Base-by-base conservation (phyloP, 2,888 invertebrate genomes). In the Graphium colonna region DNA sequence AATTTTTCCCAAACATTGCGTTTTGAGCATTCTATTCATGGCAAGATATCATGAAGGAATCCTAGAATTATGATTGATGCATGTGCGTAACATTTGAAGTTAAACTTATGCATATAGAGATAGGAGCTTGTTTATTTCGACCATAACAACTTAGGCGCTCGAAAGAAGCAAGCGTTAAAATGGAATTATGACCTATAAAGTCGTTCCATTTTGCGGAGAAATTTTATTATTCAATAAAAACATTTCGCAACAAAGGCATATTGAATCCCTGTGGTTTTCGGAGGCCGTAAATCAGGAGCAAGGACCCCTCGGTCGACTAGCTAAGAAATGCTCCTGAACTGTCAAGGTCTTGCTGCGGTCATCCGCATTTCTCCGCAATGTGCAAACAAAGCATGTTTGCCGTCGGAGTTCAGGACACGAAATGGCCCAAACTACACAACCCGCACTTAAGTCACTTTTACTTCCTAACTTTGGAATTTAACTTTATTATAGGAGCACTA, bases 211-310 rank as follows among this genome's bases (percentile, higher is more conserved):
- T 85, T 81, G 80, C 73, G 75, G 73, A 79, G 82, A 82, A 78
- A 75, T 84, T 87, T 88, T 88, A 89, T 88, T 86, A 79, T 88
- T 82, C 86, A 87, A 88, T 88, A 89, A 89, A 88, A 82, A 68
- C 67, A 70, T 73, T 67, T 76, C 69, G 71, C 77, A 83, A 87
- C 87, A 89, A 87, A 87, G 85, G 85, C 79, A 79, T 82, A 83
- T 87, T 82, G 83, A 76, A 73, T 80, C 77, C 75, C 75, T 88
- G 87, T 73, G 87, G 89, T 86, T 88, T 83, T 82, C 67, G 80
- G 81, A 68, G 77, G 73, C 77, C 70, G 75, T 88, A 88, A 89
- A 86, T 87, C 85, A 87, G 82, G 83, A 76, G 84, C 82, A 84
- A 86, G 74, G 82, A 79, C 80, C 84, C 73, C 69, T 65, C 59